Evolutionary conservation across 2,797 vertebrate genomes (phyloP), one percentile per base, ranked within the genome.

Genomic region (Sebastes vulpes): DNA sequence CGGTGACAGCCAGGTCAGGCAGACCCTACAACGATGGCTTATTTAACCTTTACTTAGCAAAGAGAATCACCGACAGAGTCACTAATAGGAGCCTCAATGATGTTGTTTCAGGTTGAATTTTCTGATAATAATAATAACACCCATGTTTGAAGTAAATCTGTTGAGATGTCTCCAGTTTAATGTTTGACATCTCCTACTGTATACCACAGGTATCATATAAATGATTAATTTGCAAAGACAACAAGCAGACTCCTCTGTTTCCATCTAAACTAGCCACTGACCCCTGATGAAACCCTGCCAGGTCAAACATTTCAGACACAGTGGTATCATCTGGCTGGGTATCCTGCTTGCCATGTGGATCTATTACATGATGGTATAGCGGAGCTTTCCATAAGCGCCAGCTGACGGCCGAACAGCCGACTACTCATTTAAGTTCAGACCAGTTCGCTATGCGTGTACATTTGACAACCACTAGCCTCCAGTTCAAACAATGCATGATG

Each of bases 1-100:
- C 6, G 1, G 68, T 58, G 57, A 80, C 80, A 82, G 75, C 64
- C 76, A 82, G 83, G 76, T 84, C 85, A 90, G 81, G 81, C 68
- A 85, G 74, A 85, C 72, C 71, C 35, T 42, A 59, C 60, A 77
- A 74, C 72, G 32, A 66, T 5, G 56, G 23, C 54, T 69, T 69
- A 73, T 65, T 86, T 85, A 56, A 82, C 86, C 61, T 84, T 72
- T 63, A 72, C 32, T 67, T 54, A 59, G 52, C 50, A 64, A 53
- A 71, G 28, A 23, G 12, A 52, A 20, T 52, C 50, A 50, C 46
- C 2, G 42, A 77, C 21, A 59, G 28, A 68, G 32, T 26, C 50
- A 53, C 28, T 52, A 68, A 65, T 7, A 42, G 12, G 5, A 48
- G 20, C 14, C 9, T 42, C 9, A 42, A 58, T 31, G 8, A 50